phyloP scores from a whole-genome alignment of 2,113 vertebrate genomes.

The Lamprotornis superbus region DNA sequence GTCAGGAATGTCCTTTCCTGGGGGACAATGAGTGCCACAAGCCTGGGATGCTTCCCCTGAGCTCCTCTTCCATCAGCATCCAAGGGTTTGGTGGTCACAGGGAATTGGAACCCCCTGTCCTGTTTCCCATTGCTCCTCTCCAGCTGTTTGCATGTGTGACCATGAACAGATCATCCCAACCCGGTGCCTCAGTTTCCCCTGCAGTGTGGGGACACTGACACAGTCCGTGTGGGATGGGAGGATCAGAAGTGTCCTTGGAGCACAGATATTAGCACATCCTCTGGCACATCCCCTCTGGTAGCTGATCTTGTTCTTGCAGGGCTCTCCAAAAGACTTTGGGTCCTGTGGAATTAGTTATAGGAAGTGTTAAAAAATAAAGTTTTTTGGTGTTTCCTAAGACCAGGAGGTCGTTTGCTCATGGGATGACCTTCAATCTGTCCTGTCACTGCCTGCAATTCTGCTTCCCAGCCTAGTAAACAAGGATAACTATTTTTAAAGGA shows the following conservation, averaged over 20 bases:
- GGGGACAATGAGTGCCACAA: background rate
- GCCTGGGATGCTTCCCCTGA: background rate
- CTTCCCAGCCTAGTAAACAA: background rate
- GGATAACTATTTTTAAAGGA: background rate
- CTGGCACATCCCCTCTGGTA: background rate
- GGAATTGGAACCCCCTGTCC: background rate
- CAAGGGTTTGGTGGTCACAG: background rate
- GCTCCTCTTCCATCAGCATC: background rate
- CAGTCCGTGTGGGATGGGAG: background rate
- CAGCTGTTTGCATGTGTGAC: background rate
- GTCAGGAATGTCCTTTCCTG: background rate
- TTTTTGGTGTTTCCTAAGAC: background rate
- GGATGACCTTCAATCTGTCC: background rate
- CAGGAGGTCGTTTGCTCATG: background rate
- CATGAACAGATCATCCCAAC: background rate
- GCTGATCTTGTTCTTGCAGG: background rate
- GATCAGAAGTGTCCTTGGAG: background rate
- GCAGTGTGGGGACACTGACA: background rate
- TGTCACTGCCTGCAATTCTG: background rate
- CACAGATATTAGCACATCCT: accelerated
- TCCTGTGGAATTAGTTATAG: background rate
- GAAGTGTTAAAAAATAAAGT: background rate
- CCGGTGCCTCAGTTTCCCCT: background rate
- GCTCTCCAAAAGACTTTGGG: background rate
- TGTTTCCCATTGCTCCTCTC: background rate